These are phyloP conservation scores for Aurelia aurita DNA, from an alignment of 30 jellyfish, hydroid and myxozoan species.

Conservation along the genomic window DNA sequence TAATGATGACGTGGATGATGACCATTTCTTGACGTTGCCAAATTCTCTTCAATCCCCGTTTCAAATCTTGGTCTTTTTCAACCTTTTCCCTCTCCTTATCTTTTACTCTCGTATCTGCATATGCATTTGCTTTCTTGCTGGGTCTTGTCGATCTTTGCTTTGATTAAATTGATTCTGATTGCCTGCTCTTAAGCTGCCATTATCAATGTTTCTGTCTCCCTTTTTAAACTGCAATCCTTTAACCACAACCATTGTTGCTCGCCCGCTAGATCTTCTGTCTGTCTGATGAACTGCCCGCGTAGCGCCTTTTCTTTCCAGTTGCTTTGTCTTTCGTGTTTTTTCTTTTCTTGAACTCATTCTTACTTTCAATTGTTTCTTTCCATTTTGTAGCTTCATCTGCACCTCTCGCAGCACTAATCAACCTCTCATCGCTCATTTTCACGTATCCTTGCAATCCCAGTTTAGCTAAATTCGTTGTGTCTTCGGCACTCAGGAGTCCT, in stretches of 20 bases:
- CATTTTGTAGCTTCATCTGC: constrained; percentile 28
- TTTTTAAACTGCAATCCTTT: constrained; percentile 13
- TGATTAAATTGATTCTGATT: constrained; percentile 19
- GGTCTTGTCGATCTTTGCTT: too few species aligned
- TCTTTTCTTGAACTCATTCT: constrained; percentile 19
- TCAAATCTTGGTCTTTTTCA: too few species aligned
- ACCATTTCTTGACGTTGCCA: too few species aligned
- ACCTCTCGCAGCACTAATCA: constrained; percentile 34
- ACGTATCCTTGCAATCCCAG: constrained; percentile 27
- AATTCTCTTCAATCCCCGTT: too few species aligned
- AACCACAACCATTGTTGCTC: constrained; percentile 9
- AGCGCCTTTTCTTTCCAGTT: constrained; percentile 14
- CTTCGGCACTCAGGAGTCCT: constrained; percentile 38
- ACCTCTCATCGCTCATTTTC: too few species aligned
- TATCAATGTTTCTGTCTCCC: constrained; percentile 26
- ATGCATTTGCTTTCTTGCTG: too few species aligned
- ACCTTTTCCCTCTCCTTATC: too few species aligned
- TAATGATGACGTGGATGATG: too few species aligned
- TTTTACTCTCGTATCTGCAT: too few species aligned
- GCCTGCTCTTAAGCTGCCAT: constrained; percentile 46
- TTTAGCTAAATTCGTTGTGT: constrained; percentile 15
- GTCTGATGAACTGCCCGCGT: constrained; percentile 45
- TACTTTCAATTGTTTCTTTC: constrained; percentile 29
- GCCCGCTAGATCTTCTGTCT: constrained; percentile 31
- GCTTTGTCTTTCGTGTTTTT: constrained; percentile 33